Conservation (phyloP, 1,140 invertebrate genomes). For the Ceratina australensis region DNA sequence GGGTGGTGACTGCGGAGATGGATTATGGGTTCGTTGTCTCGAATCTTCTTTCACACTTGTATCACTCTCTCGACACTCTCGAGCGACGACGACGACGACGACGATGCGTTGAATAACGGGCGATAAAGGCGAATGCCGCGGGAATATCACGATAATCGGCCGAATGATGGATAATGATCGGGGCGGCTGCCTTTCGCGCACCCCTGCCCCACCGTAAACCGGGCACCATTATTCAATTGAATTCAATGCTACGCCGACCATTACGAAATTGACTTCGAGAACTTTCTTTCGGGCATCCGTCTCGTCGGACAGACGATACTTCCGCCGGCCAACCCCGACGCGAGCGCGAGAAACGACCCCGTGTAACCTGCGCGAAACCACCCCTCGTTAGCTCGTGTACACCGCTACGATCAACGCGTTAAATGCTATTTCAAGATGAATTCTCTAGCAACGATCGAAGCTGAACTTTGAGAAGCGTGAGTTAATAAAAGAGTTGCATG, state of each 20-base stretch:
- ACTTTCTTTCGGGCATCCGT: constrained; percentile 79
- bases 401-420: background rate
- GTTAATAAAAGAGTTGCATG: background rate
- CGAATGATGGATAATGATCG: constrained; percentile 75
- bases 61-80: constrained; percentile 53
- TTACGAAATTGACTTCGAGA: constrained; percentile 79
- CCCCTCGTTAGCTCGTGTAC: background rate
- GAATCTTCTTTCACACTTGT: constrained; percentile 57
- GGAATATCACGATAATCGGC: constrained; percentile 72
- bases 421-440: too few relatives aligned
- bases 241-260: constrained; percentile 78
- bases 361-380: background rate
- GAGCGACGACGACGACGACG: constrained; percentile 35
- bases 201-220: constrained; percentile 46
- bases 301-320: constrained; percentile 70
- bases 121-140: constrained; percentile 70
- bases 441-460: too few relatives aligned
- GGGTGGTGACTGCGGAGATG: constrained; percentile 15
- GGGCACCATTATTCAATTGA: constrained; percentile 78
- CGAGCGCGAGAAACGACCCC: constrained; percentile 37
- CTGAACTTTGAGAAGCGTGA: background rate
- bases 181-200: constrained; percentile 70
- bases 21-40: constrained; percentile 44
- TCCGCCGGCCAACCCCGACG: constrained; percentile 41
- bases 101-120: constrained; percentile 68